phyloP scores from a whole-genome alignment of 2,888 invertebrate species.

The Ceriagrion tenellum region DNA sequence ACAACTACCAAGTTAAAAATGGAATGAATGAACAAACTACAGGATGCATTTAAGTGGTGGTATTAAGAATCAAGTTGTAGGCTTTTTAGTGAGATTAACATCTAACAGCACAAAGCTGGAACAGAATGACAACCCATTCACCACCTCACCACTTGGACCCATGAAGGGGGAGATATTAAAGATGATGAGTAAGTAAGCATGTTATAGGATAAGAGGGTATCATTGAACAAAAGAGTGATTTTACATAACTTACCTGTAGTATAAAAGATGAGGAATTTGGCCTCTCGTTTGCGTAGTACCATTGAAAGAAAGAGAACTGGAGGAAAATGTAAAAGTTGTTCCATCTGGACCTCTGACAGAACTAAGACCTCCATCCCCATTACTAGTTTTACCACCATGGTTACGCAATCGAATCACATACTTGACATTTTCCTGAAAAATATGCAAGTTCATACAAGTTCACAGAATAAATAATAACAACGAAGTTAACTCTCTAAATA shows the following conservation, averaged over 20 bases:
- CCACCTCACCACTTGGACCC: too few relatives aligned
- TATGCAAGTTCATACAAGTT: not conserved
- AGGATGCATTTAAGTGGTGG: too few relatives aligned
- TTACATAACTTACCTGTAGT: slow-evolving; percentile 84
- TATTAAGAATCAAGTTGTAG: too few relatives aligned
- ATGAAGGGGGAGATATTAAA: too few relatives aligned
- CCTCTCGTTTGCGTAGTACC: slow-evolving; percentile 97
- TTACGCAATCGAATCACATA: slow-evolving; percentile 94
- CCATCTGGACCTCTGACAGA: slow-evolving; percentile 96
- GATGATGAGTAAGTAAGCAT: too few relatives aligned
- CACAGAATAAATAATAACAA: not conserved
- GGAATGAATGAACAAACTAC: too few relatives aligned
- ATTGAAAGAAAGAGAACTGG: slow-evolving; percentile 95
- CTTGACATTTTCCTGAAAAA: slow-evolving; percentile 87
- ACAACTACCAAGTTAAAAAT: too few relatives aligned
- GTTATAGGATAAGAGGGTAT: not conserved
- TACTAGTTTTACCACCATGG: slow-evolving; percentile 94
- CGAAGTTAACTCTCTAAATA: not conserved
- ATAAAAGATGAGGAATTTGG: slow-evolving; percentile 95
- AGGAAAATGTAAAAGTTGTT: slow-evolving; percentile 92
- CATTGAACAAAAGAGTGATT: slow-evolving; percentile 68
- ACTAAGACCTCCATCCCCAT: slow-evolving; percentile 95
- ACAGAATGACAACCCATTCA: too few relatives aligned
- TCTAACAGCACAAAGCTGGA: too few relatives aligned
- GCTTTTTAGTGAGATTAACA: too few relatives aligned